Evolutionary conservation across 2,888 invertebrate species (phyloP), one percentile per base, ranked within the genome.

Genomic region (Lithophane semibrunnea): DNA sequence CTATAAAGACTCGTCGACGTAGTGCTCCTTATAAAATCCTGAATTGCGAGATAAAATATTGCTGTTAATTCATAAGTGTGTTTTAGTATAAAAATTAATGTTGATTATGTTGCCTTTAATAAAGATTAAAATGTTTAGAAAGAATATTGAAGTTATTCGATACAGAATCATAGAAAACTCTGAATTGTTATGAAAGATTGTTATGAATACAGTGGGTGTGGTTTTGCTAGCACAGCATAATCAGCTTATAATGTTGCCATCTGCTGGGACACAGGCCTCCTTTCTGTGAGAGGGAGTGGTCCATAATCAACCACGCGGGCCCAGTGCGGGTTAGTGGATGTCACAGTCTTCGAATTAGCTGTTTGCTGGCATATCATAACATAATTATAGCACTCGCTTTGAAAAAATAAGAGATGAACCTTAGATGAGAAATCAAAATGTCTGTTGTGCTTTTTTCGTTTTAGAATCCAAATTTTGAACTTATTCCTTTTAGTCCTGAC

Each of bases 11-110:
- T 49, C 65, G 61, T 24, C 63, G 63, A 49, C 67, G 77, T 3
- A 37, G 37, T 74, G 72, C 52, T 77, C 72, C 77, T 78, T 65
- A 63, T 54, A 68, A 75, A 68, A 63, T 80, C 69, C 73, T 42
- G 75, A 74, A 77, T 79, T 66, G 70, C 56, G 66, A n/a, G 58
- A 24, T 5, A 67, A 54, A 60, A 66, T 21, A 29, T 44, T 44
- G n/a, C 37, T 49, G 12, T 47, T 63, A 67, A 67, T 61, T 56
- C 4, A 47, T 42, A 47, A 42, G 16, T 49, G 47, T 56, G 5
- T 54, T 42, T 44, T 10, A 52, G 24, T 42, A n/a, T n/a, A 29
- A 5, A 37, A 29, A 18, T 47, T 21, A 7, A 47, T 60, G 37
- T 73, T 56, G 24, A 4, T 2, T 37, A 37, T 18, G n/a, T 18